Evolutionary conservation across 2,113 vertebrate genomes (phyloP).

Genomic region (Odobenus rosmarus): DNA sequence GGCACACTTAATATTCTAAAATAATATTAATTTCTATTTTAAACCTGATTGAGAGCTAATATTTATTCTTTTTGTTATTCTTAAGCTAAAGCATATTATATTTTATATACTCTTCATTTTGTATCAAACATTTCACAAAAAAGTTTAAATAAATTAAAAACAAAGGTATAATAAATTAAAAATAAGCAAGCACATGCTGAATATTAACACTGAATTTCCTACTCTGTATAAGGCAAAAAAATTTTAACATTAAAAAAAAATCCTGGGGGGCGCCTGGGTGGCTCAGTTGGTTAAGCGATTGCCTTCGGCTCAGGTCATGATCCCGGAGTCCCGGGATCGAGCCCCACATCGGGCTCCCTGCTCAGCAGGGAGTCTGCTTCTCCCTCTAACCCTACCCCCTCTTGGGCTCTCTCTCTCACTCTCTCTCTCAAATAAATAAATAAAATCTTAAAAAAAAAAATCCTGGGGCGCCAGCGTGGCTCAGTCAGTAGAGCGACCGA

Average conservation of each 20-base stretch:
- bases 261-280: not conserved
- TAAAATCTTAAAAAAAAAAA: too few species aligned
- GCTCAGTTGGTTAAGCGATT: not conserved
- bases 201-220: not conserved
- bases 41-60: not conserved
- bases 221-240: not conserved
- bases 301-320: not conserved
- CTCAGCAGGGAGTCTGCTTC: not conserved
- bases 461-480: too few species aligned
- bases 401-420: not conserved
- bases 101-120: not conserved
- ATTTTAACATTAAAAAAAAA: not conserved
- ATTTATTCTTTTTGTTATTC: not conserved
- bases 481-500: too few species aligned
- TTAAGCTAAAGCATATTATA: not conserved
- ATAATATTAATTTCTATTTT: not conserved
- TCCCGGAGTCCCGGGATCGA: too few species aligned
- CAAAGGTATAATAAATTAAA: not conserved
- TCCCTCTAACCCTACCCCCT: not conserved
- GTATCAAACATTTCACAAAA: constrained; percentile 11
- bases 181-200: not conserved
- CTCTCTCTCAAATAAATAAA: not conserved
- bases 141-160: not conserved
- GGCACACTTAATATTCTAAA: not conserved
- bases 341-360: not conserved